Percentiles rank a stretch among this genome's conserved stretches.
Evolutionary conservation across 2,797 vertebrate species (phyloP).

Genomic region (Coregonus suidteri): DNA sequence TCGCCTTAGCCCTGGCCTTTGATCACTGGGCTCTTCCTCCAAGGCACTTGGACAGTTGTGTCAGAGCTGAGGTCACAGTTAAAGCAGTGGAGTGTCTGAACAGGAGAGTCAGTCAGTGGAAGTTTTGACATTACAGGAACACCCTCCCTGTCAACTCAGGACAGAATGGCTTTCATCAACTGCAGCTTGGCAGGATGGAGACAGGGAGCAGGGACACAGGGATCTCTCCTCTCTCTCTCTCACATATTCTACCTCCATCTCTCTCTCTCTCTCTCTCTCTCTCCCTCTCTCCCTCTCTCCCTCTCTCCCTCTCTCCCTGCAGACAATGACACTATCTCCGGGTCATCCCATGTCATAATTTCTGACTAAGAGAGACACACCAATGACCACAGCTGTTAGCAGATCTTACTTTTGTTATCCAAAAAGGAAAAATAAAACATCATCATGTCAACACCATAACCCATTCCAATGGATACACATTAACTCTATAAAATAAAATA

Average conservation of each 20-base stretch:
- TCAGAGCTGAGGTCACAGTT: conserved; percentile 50
- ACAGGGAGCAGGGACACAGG: conserved; percentile 1
- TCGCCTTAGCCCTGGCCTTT: conserved; percentile 16
- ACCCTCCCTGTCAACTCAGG: conserved; percentile 37
- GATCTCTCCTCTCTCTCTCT: not conserved
- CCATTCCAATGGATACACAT: conserved; percentile 24
- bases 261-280: conserved; percentile 2
- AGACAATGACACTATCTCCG: conserved; percentile 33
- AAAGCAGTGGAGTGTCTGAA: conserved; percentile 38
- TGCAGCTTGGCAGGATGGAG: conserved; percentile 32
- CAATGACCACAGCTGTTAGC: conserved; percentile 54
- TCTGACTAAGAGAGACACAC: conserved; percentile 37
- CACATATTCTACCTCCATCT: not conserved
- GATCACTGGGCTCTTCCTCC: conserved; percentile 42
- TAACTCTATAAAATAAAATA: conserved; percentile 5
- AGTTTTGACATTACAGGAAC: conserved; percentile 45
- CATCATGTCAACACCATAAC: conserved; percentile 50
- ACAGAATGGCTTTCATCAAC: conserved; percentile 13
- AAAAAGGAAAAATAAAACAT: conserved; percentile 51
- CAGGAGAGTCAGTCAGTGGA: conserved; percentile 32
- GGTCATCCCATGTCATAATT: conserved; percentile 62
- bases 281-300: not conserved
- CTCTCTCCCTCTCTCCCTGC: conserved; percentile 22
- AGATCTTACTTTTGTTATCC: conserved; percentile 55
- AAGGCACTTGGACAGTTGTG: conserved; percentile 39